phyloP scores from a whole-genome alignment of 2,888 invertebrate genomes.

The Apotomis turbidana region DNA sequence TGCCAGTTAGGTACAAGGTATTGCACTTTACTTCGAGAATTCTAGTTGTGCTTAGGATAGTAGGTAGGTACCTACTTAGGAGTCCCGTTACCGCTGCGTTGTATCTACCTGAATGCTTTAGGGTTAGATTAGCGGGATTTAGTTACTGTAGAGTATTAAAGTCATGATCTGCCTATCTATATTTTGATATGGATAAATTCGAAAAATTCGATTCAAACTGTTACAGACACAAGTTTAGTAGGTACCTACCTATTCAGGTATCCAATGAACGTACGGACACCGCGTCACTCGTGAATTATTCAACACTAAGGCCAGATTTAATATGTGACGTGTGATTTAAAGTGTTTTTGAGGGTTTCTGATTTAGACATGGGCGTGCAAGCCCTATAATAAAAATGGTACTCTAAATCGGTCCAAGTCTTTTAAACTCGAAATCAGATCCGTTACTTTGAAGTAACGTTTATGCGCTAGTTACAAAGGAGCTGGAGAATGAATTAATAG shows the following conservation, averaged over 20 bases:
- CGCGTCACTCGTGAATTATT: constrained; percentile 61
- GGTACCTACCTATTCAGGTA: too few species aligned
- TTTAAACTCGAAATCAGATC: neutral
- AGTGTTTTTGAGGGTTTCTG: constrained; percentile 48
- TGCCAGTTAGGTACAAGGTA: constrained; percentile 41
- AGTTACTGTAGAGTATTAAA: neutral
- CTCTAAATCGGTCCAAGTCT: too few species aligned
- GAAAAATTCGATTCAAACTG: neutral
- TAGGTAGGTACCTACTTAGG: constrained; percentile 8
- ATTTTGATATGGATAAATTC: neutral
- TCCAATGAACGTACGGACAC: constrained; percentile 52
- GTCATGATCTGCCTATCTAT: neutral
- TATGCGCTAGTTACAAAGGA: constrained; percentile 2
- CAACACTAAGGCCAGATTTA: constrained; percentile 58
- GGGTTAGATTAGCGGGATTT: constrained; percentile 11
- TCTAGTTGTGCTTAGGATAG: constrained; percentile 22
- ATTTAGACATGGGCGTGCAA: neutral
- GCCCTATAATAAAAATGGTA: neutral
- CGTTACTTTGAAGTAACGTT: neutral
- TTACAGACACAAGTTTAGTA: constrained; percentile 51
- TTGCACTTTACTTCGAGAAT: constrained; percentile 41
- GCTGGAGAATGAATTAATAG: constrained; percentile 35
- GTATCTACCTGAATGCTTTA: neutral
- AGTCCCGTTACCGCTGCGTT: constrained; percentile 17
- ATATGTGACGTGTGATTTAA: constrained; percentile 62